Base-by-base conservation (phyloP, 2,113 vertebrate genomes). In the Colistium nudipinnis region DNA sequence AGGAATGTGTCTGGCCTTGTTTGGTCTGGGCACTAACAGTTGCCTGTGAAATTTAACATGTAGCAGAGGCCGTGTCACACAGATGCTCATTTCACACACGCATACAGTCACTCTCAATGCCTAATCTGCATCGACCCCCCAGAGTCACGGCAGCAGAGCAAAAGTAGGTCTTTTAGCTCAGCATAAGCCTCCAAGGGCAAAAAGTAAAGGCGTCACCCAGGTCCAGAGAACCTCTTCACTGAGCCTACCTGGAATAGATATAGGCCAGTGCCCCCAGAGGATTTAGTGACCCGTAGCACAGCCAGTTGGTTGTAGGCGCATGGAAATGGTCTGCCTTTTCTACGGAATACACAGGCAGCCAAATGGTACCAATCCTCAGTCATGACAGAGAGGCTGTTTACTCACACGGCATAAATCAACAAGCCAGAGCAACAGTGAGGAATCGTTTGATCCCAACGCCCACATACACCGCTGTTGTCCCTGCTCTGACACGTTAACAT, bases 11-110 rank as follows among this genome's bases (percentile, higher is more conserved):
- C 49, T 3, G 31, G 41, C 64, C 55, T 3, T 90, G 87, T 91
- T 92, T 83, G 84, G 67, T 84, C 64, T 79, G 76, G 68, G 72
- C 54, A 7, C 70, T 82, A 54, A 74, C 89, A 89, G 62, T 30
- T 31, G 64, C 43, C 74, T 88, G 92, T 74, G 71, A 92, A 79
- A 87, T 92, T 88, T 90, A 83, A 70, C 80, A 57, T 38, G 61
- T 59, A 70, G 61, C 63, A 56, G 82, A 60, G 39, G 51, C 65
- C 36, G 25, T 71, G 31, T 38, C 47, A 20, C 67, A 80, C 45
- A 74, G 43, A 56, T 54, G 7, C 70, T 66, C 55, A 8, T 51
- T 62, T 71, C 45, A 61, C 43, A 56, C 74, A 43, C 62, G 61
- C 49, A 27, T 24, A n/a, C 7, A 28, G 20, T 19, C 45, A 60